Evolutionary conservation across 2,113 vertebrate species (phyloP), one percentile per base, ranked within the genome.

Genomic region (Gadus macrocephalus): DNA sequence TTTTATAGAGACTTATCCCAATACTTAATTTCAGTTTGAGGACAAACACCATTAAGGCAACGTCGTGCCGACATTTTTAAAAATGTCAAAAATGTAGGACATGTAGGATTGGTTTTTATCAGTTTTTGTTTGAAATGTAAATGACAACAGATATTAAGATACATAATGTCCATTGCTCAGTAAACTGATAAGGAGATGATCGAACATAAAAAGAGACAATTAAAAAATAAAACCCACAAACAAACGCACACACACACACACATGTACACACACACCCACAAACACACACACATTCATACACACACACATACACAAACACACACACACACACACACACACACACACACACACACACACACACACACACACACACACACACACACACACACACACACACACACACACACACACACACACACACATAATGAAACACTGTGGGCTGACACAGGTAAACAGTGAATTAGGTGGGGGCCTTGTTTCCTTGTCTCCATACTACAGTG

Each of bases 401-500:
- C 28, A 31, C 14, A 58, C 62, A 59, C 28, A 49, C 55, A 22
- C 27, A 65, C 62, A 68, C 49, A 67, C 49, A 7, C 66, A 69
- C 65, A 71, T 69, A 69, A 17, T 17, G 27, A 17, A 56, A 56
- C 55, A 56, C 55, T 6, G 55, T 56, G 55, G 55, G 14, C 55
- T 15, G 14, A 56, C 69, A 27, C 59, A 64, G 16, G 38, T 31
- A 49, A n/a, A 22, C 31, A 77, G 42, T 70, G 12, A n/a, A 73
- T 70, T 25, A 70, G 31, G 55, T 42, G 16, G 14, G 56, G 27
- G n/a, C 28, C 28, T 76, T 25, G 64, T 11, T 38, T 60, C 19
- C 27, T 2, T 56, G 6, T 55, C 11, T 75, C 6, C 61, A 35
- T 68, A 81, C 88, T 77, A 91, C 71, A 90, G 81, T 3, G 88